Evolutionary conservation across 2,113 vertebrate genomes (phyloP), one percentile per base, ranked within the genome.

Genomic region (Tragelaphus strepsiceros): DNA sequence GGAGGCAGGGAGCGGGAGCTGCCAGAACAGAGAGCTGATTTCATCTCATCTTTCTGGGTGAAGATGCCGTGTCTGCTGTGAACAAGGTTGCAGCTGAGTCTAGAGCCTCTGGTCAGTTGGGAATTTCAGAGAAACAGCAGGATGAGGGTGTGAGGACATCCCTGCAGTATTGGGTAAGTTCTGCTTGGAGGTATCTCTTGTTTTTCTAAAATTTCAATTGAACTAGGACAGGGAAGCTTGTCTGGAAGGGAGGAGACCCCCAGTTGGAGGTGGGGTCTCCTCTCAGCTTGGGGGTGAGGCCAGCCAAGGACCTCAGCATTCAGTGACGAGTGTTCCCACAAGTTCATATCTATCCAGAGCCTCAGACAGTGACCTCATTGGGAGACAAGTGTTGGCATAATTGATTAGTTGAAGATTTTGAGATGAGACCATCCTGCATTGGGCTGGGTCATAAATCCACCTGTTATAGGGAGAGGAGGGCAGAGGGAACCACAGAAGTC

Each of bases 51-150:
- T 8, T 81, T 91, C 89, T 14, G 74, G 39, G 56, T 0, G 1
- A 26, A 85, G 32, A 15, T 4, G 12, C 13, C 2, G 5, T 19
- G 21, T 13, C 35, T 51, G 32, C 61, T 6, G 9, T 16, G 35
- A 58, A 8, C 0, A 21, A 77, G 53, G 88, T 17, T 1, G n/a
- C 64, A 7, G 26, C 58, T 14, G 7, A 51, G 21, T 5, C 61
- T 6, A n/a, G 35, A 51, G 67, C 24, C 3, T 16, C 5, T 4
- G 43, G 4, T 16, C 9, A 17, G 9, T 2, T 4, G 2, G 8
- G 30, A n/a, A 24, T 61, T 35, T n/a, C 54, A 49, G 56, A 35
- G 74, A 12, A 17, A 3, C 30, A 11, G 3, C 21, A n/a, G 74
- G 56, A 16, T 6, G 19, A 7, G 28, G 21, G 11, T 3, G 11